Percentiles rank a stretch among this genome's conserved stretches.
These are phyloP conservation scores for Aleiodes sp. DNA, from an alignment of 1,140 invertebrate genomes.

Conservation along the genomic window DNA sequence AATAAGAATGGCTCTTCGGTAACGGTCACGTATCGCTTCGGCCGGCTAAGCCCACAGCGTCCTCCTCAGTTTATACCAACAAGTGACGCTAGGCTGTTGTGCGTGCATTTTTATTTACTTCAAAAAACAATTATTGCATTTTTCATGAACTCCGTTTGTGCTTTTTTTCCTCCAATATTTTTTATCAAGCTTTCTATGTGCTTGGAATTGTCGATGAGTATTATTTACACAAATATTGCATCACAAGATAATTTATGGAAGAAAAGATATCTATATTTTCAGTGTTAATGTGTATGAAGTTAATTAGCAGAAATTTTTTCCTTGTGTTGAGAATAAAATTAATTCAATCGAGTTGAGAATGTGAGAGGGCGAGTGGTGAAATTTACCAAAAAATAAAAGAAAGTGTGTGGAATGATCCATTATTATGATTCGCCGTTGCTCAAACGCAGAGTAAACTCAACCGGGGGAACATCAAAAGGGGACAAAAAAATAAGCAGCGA, in stretches of 20 bases:
- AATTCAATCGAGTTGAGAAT: not conserved
- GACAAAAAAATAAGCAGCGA: not conserved
- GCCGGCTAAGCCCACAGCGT: not conserved
- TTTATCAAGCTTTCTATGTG: no score
- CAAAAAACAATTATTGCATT: no score
- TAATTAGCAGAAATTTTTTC: no score
- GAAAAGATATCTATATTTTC: no score
- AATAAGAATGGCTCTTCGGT: conserved; percentile 18
- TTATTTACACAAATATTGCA: no score
- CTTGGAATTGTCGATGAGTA: no score
- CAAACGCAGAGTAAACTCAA: not conserved
- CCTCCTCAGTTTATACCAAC: conserved; percentile 2
- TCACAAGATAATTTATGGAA: no score
- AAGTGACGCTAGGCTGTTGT: not conserved
- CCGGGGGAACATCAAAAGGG: no score
- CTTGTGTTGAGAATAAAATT: not conserved
- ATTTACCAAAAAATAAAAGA: not conserved
- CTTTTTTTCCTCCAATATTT: no score
- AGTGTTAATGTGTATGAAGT: no score
- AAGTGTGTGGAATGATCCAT: not conserved
- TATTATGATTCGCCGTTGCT: not conserved
- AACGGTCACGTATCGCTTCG: conserved; percentile 5
- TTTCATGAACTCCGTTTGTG: no score
- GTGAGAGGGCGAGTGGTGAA: not conserved
- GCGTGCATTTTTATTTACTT: not conserved